Base-by-base conservation (phyloP, 1,140 invertebrate genomes). In the Cylas formicarius region DNA sequence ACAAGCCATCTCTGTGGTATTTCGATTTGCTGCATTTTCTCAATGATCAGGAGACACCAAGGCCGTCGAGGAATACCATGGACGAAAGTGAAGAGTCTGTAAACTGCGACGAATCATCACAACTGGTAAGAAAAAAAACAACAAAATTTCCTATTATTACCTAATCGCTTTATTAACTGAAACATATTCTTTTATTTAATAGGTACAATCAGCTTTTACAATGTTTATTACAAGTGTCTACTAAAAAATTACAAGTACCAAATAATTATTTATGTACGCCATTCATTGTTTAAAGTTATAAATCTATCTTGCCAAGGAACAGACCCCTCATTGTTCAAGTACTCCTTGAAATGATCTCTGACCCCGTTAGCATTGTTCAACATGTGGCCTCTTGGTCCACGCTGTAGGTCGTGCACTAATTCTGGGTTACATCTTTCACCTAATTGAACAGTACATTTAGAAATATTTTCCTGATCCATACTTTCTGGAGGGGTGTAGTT, bases 1-100 rank as follows among this genome's bases (percentile, higher is more conserved):
- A 62, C 39, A 45, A 36, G 37, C 58, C 61, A 33, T 49, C 49
- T 5, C 35, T 62, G 20, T 44, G 18, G 22, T 36, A 35, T 24
- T 26, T 44, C 21, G 31, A 35, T 26, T 17, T 26, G 18, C n/a
- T 36, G 7, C 4, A 36, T 10, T 42, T 60, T 41, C 40, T 61
- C 14, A 31, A 32, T 34, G 37, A 55, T 33, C 51, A 55, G 42
- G 50, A 57, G 26, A 45, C 34, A n/a, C 36, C 37, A 32, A 47
- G 11, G 17, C 14, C 22, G n/a, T n/a, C 14, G 29, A 42, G 14
- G 5, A 42, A 42, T 17, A 42, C 7, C 28, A 32, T 42, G n/a
- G 10, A 5, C 32, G 27, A 41, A 33, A 22, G 29, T 34, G 24
- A 40, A 9, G 37, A 11, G 9, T 40, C 24, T 32, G 21, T 13